A percentile compares a stretch with the other conserved stretches of the same genome.
These are phyloP conservation scores for Cyprinella venusta DNA, from an alignment of 2,797 vertebrate species.

Conservation along the genomic window DNA sequence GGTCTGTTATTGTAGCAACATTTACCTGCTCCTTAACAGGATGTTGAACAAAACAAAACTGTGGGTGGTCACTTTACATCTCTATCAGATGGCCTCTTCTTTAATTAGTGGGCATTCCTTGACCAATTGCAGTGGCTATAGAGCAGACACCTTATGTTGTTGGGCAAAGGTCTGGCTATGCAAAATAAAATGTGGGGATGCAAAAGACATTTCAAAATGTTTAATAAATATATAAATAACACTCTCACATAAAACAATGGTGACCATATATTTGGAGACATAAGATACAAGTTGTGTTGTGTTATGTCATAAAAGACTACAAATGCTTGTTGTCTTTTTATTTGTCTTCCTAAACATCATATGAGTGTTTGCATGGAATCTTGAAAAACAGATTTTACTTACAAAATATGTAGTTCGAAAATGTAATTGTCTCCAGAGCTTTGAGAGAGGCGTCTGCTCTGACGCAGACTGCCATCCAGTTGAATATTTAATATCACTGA, in stretches of 20 bases:
- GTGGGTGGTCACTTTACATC: background rate
- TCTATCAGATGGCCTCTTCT: background rate
- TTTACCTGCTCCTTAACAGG: background rate
- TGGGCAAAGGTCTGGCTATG: background rate
- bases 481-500: conserved; percentile 28
- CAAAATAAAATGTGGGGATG: background rate
- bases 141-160: background rate
- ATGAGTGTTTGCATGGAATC: background rate
- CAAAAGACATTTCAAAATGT: background rate
- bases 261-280: background rate
- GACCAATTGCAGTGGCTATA: background rate
- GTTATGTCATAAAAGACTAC: background rate
- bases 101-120: background rate
- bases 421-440: background rate
- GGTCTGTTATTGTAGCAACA: background rate
- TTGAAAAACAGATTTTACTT: background rate
- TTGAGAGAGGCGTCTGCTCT: conserved; percentile 13
- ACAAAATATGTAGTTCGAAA: background rate
- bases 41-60: background rate
- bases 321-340: background rate
- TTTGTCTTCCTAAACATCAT: background rate
- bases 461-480: background rate
- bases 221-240: background rate
- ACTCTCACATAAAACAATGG: background rate
- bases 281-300: background rate